These are phyloP conservation scores for Catharus fuscescens DNA, from an alignment of 2,113 vertebrate species.

Conservation along the genomic window DNA sequence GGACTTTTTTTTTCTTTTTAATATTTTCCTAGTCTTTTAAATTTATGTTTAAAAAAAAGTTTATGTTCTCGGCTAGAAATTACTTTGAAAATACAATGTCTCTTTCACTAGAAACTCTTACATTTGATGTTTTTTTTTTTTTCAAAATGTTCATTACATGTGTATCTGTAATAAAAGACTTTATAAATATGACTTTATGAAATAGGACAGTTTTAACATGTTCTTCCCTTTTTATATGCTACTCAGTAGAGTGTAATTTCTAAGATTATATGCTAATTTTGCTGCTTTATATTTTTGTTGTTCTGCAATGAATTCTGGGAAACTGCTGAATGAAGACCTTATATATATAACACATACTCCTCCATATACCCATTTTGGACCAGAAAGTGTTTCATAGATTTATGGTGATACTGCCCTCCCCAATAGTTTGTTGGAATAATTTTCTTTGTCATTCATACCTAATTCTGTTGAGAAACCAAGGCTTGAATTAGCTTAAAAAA, in stretches of 20 bases:
- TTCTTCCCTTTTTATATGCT: background rate
- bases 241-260: background rate
- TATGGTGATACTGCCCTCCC: background rate
- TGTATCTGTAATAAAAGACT: background rate
- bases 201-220: background rate
- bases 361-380: background rate
- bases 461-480: background rate
- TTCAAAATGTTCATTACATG: background rate
- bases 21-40: background rate
- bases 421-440: constrained; percentile 27
- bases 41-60: background rate
- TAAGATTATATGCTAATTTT: background rate
- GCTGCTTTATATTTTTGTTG: constrained; percentile 39
- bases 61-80: background rate
- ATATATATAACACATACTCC: background rate
- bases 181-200: background rate
- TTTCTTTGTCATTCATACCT: background rate
- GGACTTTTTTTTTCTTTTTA: background rate
- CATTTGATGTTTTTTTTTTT: background rate
- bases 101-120: background rate
- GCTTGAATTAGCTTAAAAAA: background rate
- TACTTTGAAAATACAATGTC: background rate
- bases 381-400: constrained; percentile 33
- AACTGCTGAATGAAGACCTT: background rate
- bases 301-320: constrained; percentile 53